phyloP scores from a whole-genome alignment of 1,140 invertebrate species.

The Diorhabda carinulata region DNA sequence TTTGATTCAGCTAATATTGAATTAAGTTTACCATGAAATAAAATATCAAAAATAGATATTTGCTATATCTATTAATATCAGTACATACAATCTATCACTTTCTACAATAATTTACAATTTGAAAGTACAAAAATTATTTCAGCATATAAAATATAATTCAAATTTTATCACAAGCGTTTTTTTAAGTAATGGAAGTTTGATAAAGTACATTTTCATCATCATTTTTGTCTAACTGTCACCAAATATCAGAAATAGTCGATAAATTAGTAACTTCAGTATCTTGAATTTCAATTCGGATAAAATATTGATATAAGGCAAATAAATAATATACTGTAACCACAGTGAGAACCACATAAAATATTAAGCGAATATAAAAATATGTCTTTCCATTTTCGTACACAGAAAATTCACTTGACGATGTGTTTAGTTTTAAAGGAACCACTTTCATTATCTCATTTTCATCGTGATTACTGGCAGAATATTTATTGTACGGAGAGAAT shows the following conservation, averaged over 20 bases:
- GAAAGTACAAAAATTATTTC: constrained; percentile 31
- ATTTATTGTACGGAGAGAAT: too few species aligned
- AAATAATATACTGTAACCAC: neutral
- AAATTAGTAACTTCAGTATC: constrained; percentile 67
- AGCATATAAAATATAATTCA: constrained; percentile 36
- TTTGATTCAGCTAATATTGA: too few species aligned
- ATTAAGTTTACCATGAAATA: neutral
- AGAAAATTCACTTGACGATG: neutral
- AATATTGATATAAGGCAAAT: neutral
- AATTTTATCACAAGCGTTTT: constrained; percentile 35
- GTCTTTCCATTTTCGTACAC: neutral
- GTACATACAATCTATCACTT: constrained; percentile 8
- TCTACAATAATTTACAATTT: constrained; percentile 21
- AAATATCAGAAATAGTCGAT: constrained; percentile 60
- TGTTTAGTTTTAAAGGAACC: neutral
- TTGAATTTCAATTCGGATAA: constrained; percentile 42
- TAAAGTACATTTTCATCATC: constrained; percentile 55
- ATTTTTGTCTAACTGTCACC: constrained; percentile 61
- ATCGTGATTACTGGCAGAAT: too few species aligned
- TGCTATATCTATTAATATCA: neutral
- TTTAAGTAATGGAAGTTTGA: constrained; percentile 46
- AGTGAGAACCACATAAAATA: neutral
- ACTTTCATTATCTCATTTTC: too few species aligned
- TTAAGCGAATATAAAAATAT: neutral
- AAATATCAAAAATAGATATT: neutral